Evolutionary conservation across 2,888 invertebrate genomes (phyloP), one percentile per base, ranked within the genome.

Genomic region (Chydorus sphaericus): DNA sequence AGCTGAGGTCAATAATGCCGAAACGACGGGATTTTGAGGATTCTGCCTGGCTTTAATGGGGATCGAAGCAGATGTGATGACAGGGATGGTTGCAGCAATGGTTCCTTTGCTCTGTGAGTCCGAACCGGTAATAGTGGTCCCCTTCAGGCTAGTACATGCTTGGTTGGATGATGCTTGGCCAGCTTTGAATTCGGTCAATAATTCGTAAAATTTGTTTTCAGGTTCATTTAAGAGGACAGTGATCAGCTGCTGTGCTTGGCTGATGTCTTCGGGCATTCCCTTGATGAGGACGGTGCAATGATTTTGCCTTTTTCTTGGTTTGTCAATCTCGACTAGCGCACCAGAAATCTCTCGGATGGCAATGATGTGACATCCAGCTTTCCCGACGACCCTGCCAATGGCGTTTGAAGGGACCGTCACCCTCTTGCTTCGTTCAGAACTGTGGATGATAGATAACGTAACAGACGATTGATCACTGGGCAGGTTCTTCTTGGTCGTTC

Each of bases 311-410:
- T 69, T 68, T 5, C 89, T 85, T 73, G 93, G 93, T 71, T 97
- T 97, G 71, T 97, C 97, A 28, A 97, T 92, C 72, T 97, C 94
- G 67, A 98, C 97, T 69, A 94, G 91, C 5, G 97, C 97, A 58
- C 94, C 93, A 31, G 97, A 96, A 54, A 91, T 87, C 57, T 90
- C 89, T 58, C 97, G 79, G 68, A 98, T 96, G 11, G 96, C 92
- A 73, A 97, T 98, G 66, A 98, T 96, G 72, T 97, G 97, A 73
- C 86, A 88, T 51, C 97, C 97, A 30, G 89, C 93, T 64, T 97
- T 82, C 0, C 97, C 97, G 66, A 98, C 97, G 53, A 98, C 94
- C 56, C 97, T 80, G 58, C 94, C 93, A 60, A 97, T 96, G 48
- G 93, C 94, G 69, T 86, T 86, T 26, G 91, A 82, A 55, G 92